Percentiles rank a stretch among this genome's conserved stretches.
These are phyloP conservation scores for Trachymyrmex cornetzi DNA, from an alignment of 1,140 invertebrate species.

Conservation along the genomic window DNA sequence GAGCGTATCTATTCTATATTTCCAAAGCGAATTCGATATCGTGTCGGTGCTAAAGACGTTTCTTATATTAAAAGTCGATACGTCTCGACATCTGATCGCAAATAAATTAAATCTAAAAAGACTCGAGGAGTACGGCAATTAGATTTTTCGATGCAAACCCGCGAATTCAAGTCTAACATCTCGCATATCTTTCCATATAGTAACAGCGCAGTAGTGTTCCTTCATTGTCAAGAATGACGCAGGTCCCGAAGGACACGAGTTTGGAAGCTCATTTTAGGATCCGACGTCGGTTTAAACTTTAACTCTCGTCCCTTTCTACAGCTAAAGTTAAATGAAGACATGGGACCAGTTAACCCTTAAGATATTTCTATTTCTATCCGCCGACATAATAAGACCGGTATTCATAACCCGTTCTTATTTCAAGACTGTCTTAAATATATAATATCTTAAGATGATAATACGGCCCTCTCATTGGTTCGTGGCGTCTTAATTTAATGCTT, in stretches of 20 bases:
- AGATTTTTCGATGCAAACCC: neutral
- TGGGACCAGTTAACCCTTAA: neutral
- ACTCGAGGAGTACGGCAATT: neutral
- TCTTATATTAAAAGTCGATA: neutral
- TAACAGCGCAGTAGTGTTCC: neutral
- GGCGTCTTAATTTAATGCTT: no score
- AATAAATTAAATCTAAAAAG: neutral
- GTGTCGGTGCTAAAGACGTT: neutral
- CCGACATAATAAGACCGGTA: no score
- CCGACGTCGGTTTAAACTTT: slow-evolving; percentile 15
- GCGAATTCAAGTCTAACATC: neutral
- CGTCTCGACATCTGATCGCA: neutral
- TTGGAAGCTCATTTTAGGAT: slow-evolving; percentile 12
- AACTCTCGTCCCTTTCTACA: neutral
- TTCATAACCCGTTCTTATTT: no score
- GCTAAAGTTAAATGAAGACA: neutral
- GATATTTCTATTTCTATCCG: neutral
- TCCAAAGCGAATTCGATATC: slow-evolving; percentile 6
- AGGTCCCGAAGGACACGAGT: neutral
- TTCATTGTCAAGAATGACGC: slow-evolving; percentile 14
- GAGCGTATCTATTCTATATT: neutral
- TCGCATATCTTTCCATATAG: neutral
- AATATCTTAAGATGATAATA: no score
- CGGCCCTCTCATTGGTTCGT: no score
- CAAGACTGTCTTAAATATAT: no score